Evolutionary conservation across 2,888 invertebrate species (phyloP).

Genomic region (Synanthedon tipuliformis): DNA sequence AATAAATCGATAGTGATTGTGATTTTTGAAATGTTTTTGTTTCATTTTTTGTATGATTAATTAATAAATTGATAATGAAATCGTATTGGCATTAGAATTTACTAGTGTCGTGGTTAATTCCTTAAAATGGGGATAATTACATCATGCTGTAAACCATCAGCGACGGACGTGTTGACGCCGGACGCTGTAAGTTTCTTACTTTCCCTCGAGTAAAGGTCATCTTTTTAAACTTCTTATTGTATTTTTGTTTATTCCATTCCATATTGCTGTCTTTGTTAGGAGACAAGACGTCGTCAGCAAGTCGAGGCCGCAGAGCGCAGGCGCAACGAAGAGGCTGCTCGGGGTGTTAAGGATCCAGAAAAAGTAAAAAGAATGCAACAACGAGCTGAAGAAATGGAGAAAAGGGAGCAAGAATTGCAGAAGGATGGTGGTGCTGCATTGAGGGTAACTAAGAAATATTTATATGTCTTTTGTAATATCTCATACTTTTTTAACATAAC

Average conservation of each 20-base stretch:
- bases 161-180: constrained; percentile 69
- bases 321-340: constrained; percentile 66
- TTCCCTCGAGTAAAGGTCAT: background rate
- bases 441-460: constrained; percentile 24
- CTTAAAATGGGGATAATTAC: constrained; percentile 58
- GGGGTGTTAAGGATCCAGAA: constrained; percentile 75
- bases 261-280: constrained; percentile 43
- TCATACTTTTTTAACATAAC: no score
- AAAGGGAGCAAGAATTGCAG: constrained; percentile 61
- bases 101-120: constrained; percentile 31
- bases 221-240: no score
- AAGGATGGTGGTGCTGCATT: constrained; percentile 47
- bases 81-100: background rate
- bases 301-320: constrained; percentile 77
- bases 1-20: no score
- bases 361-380: constrained; percentile 71
- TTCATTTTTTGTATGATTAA: no score
- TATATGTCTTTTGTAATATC: no score
- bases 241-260: background rate
- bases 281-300: constrained; percentile 73
- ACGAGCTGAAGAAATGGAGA: constrained; percentile 68
- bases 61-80: background rate
- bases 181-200: constrained; percentile 61
- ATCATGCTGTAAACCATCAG: constrained; percentile 67
- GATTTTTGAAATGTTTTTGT: background rate